Conservation (phyloP, 2,797 vertebrate species). For the Sebastes itinus region DNA sequence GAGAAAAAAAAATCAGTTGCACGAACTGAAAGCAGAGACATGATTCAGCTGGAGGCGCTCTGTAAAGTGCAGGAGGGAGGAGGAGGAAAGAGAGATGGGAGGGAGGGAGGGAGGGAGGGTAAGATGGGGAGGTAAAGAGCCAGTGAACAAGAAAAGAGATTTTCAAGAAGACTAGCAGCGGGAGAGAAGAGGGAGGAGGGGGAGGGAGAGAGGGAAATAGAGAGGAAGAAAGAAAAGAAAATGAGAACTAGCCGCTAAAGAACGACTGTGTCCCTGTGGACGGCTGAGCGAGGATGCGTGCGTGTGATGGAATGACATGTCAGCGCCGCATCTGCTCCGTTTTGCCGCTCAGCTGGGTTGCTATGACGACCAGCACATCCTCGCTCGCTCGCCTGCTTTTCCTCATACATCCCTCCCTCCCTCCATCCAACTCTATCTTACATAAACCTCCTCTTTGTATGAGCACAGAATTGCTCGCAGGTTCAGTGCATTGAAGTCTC, state of each 20-base stretch:
- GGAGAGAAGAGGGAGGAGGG: background rate
- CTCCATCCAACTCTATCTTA: conserved; percentile 50
- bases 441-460: conserved; percentile 66
- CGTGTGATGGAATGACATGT: conserved; percentile 70
- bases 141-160: conserved; percentile 42
- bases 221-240: conserved; percentile 4
- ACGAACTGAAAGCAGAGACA: conserved; percentile 40
- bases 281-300: conserved; percentile 14
- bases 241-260: conserved; percentile 8
- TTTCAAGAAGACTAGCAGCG: conserved; percentile 37
- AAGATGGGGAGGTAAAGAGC: conserved; percentile 7
- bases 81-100: background rate
- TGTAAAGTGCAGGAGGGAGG: conserved; percentile 31
- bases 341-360: conserved; percentile 67
- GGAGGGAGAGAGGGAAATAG: background rate
- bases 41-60: conserved; percentile 55
- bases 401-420: conserved; percentile 15
- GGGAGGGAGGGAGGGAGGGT: background rate
- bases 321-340: conserved; percentile 60
- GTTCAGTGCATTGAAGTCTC: conserved; percentile 43
- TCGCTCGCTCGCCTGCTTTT: conserved; percentile 18
- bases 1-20: background rate
- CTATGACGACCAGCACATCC: conserved; percentile 66
- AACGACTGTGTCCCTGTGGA: conserved; percentile 4
- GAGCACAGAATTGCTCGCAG: conserved; percentile 29